Conservation (phyloP, 2,113 vertebrate genomes). For the Menidia beryllina region DNA sequence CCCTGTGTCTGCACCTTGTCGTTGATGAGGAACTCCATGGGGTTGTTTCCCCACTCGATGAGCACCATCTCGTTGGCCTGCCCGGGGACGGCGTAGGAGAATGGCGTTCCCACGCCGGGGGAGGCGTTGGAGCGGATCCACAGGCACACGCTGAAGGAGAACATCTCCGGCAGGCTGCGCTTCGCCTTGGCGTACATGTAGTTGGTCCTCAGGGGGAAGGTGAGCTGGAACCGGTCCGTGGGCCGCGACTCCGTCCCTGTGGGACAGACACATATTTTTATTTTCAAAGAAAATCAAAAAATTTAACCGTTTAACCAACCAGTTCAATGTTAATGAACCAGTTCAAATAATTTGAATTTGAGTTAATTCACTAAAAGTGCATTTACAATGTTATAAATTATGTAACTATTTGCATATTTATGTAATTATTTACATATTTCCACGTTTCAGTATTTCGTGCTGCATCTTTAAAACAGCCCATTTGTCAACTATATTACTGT, state of each 20-base stretch:
- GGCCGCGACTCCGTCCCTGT: slow-evolving; percentile 88
- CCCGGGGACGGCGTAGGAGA: slow-evolving; percentile 93
- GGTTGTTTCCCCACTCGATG: slow-evolving; percentile 97
- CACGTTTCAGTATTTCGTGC: no score
- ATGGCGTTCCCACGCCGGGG: slow-evolving; percentile 93
- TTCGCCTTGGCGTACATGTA: slow-evolving; percentile 99
- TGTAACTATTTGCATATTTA: no score
- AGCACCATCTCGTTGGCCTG: slow-evolving; percentile 97
- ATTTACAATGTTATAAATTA: no score
- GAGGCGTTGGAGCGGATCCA: slow-evolving; percentile 97
- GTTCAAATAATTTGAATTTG: no score
- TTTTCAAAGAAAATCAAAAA: no score
- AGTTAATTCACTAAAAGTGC: no score
- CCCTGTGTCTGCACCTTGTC: no score
- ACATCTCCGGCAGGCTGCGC: slow-evolving; percentile 96
- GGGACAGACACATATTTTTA: neutral
- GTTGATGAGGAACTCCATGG: slow-evolving; percentile 97
- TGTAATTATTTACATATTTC: no score
- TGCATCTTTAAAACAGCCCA: no score
- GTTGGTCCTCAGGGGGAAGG: slow-evolving; percentile 94
- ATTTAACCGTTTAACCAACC: no score
- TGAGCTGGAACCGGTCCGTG: slow-evolving; percentile 93
- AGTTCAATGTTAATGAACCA: no score
- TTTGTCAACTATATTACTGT: no score
- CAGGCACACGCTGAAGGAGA: slow-evolving; percentile 94